Percentiles rank a stretch among this genome's conserved stretches.
Conservation (phyloP, 2,113 vertebrate genomes). For the Stictonetta naevosa region DNA sequence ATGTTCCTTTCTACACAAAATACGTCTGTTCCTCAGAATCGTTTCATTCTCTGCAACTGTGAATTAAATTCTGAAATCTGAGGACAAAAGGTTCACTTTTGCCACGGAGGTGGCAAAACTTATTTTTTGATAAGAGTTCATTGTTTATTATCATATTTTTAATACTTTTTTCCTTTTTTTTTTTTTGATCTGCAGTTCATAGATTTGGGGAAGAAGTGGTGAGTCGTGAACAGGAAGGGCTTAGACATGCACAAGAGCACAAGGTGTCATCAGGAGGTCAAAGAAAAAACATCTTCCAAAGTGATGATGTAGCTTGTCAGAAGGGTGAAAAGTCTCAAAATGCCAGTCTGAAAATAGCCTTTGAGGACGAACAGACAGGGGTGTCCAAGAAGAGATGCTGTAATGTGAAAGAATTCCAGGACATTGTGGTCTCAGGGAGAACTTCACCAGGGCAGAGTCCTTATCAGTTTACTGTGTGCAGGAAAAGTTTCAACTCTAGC, state of each 20-base stretch:
- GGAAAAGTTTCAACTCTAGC: constrained; percentile 57
- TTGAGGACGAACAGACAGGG: not conserved
- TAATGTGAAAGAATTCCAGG: not conserved
- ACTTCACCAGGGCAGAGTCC: not conserved
- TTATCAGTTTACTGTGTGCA: constrained; percentile 47
- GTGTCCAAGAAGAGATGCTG: not conserved
- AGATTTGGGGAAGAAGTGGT: not conserved
- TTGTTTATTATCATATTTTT: not conserved
- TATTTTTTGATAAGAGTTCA: not conserved
- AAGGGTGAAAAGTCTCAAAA: not conserved
- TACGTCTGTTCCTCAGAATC: not conserved
- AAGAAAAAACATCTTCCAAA: not conserved
- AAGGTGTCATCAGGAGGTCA: not conserved
- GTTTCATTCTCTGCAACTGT: not conserved
- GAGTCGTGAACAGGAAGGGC: not conserved
- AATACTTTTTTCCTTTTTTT: not conserved
- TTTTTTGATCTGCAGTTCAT: not conserved
- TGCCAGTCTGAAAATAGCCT: not conserved
- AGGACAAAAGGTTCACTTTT: not conserved
- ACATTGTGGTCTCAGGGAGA: not conserved
- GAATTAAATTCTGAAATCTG: not conserved
- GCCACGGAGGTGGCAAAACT: not conserved
- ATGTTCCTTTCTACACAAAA: not conserved
- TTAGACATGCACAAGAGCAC: not conserved
- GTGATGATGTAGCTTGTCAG: not conserved